phyloP scores from a whole-genome alignment of 2,888 invertebrate species.

The Tromatobia lineatoria region DNA sequence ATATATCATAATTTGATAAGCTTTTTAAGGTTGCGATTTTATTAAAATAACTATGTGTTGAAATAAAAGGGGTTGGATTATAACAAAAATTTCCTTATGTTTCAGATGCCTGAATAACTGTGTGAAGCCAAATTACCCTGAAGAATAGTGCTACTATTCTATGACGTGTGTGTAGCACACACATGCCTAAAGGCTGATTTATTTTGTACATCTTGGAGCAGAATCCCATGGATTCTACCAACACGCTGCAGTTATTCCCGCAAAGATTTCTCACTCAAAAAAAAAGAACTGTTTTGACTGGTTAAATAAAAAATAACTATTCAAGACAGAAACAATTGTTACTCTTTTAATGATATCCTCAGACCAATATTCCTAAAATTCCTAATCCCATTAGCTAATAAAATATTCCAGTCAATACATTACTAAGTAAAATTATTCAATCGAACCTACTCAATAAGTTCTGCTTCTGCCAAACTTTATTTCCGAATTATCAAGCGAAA shows the following conservation, averaged over 20 bases:
- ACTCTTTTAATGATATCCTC: background rate
- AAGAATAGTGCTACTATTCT: constrained; percentile 25
- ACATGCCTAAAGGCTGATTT: constrained; percentile 31
- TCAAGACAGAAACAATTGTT: constrained; percentile 65
- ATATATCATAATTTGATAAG: background rate
- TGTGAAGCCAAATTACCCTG: constrained; percentile 44
- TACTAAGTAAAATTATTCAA: background rate
- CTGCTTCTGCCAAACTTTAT: too few species aligned
- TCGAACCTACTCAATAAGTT: too few species aligned
- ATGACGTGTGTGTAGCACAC: too few species aligned
- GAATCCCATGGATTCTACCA: constrained; percentile 52
- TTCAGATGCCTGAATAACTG: constrained; percentile 72
- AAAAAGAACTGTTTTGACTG: constrained; percentile 73
- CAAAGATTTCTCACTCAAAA: constrained; percentile 73
- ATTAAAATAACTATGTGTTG: background rate
- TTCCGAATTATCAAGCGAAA: too few species aligned
- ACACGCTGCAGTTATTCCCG: constrained; percentile 61
- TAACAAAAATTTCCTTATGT: constrained; percentile 51
- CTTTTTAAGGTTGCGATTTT: background rate
- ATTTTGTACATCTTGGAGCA: constrained; percentile 60
- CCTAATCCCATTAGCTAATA: background rate
- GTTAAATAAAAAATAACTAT: constrained; percentile 77
- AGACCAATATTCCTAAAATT: background rate
- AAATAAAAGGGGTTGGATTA: background rate
- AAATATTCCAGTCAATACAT: constrained; percentile 3